Base-by-base conservation (phyloP, 2,797 vertebrate species). In the Gymnocypris eckloni region DNA sequence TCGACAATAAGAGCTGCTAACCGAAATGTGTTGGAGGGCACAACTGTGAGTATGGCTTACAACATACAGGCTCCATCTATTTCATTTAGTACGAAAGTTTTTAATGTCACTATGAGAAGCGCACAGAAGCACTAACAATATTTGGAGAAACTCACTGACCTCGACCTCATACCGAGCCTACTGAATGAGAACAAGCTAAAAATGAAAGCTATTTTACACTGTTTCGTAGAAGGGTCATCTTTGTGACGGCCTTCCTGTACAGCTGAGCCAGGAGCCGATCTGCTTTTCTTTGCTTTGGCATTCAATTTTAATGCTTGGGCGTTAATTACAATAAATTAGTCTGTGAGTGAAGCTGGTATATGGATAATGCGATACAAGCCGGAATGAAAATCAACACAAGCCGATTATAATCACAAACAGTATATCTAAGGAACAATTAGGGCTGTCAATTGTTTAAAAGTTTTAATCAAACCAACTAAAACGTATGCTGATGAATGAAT, bases 201-300 rank as follows among this genome's bases (percentile, higher is more conserved):
- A 86, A 84, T 75, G 56, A 69, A 79, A 78, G 59, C 86, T 82
- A 82, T 78, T 88, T 87, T 87, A 84, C 81, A 80, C 52, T 79
- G 20, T 81, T 45, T 83, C 20, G 20, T 79, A 59, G 70, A 39
- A 83, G 84, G 71, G 28, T 71, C 28, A 48, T 81, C 75, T 80
- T 73, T 79, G 52, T 71, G 52, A 69, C 43, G 75, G n/a, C 41
- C 59, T 78, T 83, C 69, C 82, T 76, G 52, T 76, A 54, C 59
- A 52, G 78, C 70, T 81, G 72, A 87, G 79, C 72, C 64, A 70
- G 61, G 69, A 64, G 45, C 87, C 84, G 77, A 70, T 86, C 78
- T 81, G 83, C 86, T 90, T 56, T 84, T 83, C 86, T 88, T 90
- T 85, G 81, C 89, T 88, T 88, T 90, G 87, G 86, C 86, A 72